A percentile compares a stretch with the other conserved stretches of the same genome.
Conservation (phyloP, 2,888 invertebrate genomes). For the Steinernema scapterisci region DNA sequence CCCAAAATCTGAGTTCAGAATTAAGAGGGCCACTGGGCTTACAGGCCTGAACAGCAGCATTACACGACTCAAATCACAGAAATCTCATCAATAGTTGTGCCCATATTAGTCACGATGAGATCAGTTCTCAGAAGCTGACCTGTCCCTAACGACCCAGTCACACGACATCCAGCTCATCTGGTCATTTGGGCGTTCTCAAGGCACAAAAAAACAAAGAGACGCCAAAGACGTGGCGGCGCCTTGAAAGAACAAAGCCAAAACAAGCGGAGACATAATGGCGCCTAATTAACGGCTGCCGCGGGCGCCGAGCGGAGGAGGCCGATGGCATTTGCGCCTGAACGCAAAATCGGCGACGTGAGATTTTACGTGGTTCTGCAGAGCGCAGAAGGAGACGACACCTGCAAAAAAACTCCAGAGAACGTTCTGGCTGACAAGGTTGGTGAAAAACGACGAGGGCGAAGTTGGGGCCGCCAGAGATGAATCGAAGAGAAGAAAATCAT, state of each 20-base stretch:
- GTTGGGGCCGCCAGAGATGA: conserved; percentile 1
- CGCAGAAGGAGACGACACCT: background rate
- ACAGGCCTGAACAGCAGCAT: too few relatives aligned
- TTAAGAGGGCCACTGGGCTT: too few relatives aligned
- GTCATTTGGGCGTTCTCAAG: too few relatives aligned
- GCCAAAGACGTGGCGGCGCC: background rate
- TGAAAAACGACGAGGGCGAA: background rate
- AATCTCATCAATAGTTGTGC: too few relatives aligned
- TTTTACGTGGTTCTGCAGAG: background rate
- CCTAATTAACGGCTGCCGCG: background rate
- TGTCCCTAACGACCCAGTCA: too few relatives aligned
- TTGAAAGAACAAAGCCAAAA: background rate
- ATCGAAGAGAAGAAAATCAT: background rate
- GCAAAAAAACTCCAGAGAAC: background rate
- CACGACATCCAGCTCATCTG: too few relatives aligned
- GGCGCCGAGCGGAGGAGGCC: background rate
- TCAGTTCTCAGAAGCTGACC: too few relatives aligned
- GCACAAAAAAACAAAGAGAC: too few relatives aligned
- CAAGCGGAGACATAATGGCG: conserved; percentile 18
- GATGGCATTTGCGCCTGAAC: background rate
- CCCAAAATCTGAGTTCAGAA: too few relatives aligned
- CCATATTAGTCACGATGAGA: too few relatives aligned
- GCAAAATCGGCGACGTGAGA: background rate
- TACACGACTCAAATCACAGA: too few relatives aligned
- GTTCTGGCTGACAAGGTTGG: background rate